These are phyloP conservation scores for Leptinotarsa texana DNA, from an alignment of 1,140 invertebrate genomes.

Conservation along the genomic window DNA sequence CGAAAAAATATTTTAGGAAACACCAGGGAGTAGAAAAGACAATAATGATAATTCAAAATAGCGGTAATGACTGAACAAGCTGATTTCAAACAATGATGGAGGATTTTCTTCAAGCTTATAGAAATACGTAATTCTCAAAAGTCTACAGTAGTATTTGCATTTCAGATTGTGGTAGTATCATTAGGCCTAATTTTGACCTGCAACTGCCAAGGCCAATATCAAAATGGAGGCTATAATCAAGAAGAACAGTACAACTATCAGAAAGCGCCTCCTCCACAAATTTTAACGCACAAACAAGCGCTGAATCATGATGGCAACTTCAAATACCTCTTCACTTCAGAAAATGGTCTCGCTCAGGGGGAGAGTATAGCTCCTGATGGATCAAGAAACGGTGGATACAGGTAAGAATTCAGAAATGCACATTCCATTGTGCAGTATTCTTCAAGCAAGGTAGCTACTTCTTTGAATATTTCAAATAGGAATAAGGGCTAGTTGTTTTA, in stretches of 20 bases:
- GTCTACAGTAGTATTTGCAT: not conserved
- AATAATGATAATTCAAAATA: too few relatives aligned
- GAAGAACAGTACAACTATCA: slow-evolving; percentile 38
- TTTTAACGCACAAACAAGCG: slow-evolving; percentile 52
- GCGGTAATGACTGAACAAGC: too few relatives aligned
- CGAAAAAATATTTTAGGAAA: too few relatives aligned
- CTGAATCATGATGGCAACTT: slow-evolving; percentile 62
- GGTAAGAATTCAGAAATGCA: not conserved
- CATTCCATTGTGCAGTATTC: too few relatives aligned
- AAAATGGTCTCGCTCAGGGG: slow-evolving; percentile 68
- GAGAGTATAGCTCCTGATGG: slow-evolving; percentile 68
- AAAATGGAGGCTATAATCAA: not conserved
- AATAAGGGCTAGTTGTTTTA: too few relatives aligned
- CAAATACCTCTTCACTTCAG: slow-evolving; percentile 67
- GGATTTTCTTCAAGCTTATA: too few relatives aligned
- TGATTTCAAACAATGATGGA: too few relatives aligned
- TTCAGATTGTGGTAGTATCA: slow-evolving; percentile 16
- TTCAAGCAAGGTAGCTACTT: too few relatives aligned
- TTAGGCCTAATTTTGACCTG: slow-evolving; percentile 22
- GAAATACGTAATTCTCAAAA: too few relatives aligned
- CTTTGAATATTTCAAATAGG: too few relatives aligned
- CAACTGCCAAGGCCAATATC: slow-evolving; percentile 33
- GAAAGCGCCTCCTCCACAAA: slow-evolving; percentile 48
- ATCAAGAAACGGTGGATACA: slow-evolving; percentile 63
- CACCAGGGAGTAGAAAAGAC: too few relatives aligned